Conservation (phyloP, 1,140 invertebrate species). For the Linepithema humile region DNA sequence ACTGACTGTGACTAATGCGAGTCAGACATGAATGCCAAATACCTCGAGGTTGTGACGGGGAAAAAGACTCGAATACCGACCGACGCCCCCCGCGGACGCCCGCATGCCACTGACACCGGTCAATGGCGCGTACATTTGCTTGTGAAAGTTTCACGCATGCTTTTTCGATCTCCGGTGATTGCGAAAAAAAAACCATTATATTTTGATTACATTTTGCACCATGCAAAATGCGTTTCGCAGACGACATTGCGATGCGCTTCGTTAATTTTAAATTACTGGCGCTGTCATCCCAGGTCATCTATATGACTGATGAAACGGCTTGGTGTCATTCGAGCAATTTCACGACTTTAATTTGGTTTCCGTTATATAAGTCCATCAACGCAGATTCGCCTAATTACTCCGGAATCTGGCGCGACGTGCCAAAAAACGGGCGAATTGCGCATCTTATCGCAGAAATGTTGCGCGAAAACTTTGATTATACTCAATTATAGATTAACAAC, state of each 20-base stretch:
- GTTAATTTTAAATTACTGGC: slow-evolving; percentile 16
- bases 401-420: slow-evolving; percentile 26
- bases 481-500: neutral
- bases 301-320: neutral
- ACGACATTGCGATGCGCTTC: neutral
- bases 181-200: neutral
- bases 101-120: slow-evolving; percentile 60
- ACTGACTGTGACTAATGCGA: slow-evolving; percentile 48
- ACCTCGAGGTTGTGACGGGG: neutral
- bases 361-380: slow-evolving; percentile 55
- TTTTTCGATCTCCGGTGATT: neutral
- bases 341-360: slow-evolving; percentile 41
- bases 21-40: slow-evolving; percentile 51
- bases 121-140: slow-evolving; percentile 15
- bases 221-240: no score
- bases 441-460: slow-evolving; percentile 26
- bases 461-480: neutral
- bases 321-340: slow-evolving; percentile 38
- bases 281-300: neutral
- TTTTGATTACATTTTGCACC: neutral
- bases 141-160: neutral
- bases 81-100: slow-evolving; percentile 2
- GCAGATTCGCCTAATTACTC: slow-evolving; percentile 62
- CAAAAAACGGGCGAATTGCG: slow-evolving; percentile 41
- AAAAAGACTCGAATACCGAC: slow-evolving; percentile 36